Percentiles rank a stretch among this genome's conserved stretches.
Conservation (phyloP, 2,113 vertebrate species). For the Ardeotis arabs region DNA sequence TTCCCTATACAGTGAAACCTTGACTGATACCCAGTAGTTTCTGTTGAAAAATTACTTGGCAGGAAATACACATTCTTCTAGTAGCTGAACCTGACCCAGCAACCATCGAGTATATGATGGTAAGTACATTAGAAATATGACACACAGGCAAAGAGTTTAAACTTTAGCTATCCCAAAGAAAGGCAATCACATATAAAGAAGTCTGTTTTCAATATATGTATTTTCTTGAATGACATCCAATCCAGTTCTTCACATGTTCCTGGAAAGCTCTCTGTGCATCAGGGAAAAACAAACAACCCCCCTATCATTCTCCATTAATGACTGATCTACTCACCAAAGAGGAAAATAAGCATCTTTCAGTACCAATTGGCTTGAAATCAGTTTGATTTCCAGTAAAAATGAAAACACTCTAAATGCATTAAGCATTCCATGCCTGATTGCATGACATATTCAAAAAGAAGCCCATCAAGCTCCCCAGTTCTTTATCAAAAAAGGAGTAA, state of each 20-base stretch:
- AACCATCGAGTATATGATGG: constrained; percentile 42
- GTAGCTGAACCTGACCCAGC: constrained; percentile 53
- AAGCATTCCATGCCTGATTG: neutral
- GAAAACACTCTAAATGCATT: neutral
- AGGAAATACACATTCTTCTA: constrained; percentile 43
- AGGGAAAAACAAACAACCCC: constrained; percentile 9
- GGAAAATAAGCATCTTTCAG: constrained; percentile 26
- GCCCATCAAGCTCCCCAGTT: neutral
- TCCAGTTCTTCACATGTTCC: constrained; percentile 16
- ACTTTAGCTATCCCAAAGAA: constrained; percentile 34
- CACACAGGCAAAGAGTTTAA: constrained; percentile 29
- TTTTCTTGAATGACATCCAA: constrained; percentile 51
- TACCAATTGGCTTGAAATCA: neutral
- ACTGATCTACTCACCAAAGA: neutral
- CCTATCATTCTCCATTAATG: neutral
- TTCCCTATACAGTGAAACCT: neutral
- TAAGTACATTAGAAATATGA: constrained; percentile 68
- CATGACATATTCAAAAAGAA: neutral
- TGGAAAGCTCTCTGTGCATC: constrained; percentile 8
- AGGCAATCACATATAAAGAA: neutral
- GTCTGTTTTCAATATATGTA: constrained; percentile 56
- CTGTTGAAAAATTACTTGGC: constrained; percentile 52
- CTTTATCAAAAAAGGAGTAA: neutral
- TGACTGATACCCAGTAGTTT: constrained; percentile 31
- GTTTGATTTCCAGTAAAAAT: neutral